Evolutionary conservation across 2,888 invertebrate genomes (phyloP), one percentile per base, ranked within the genome.

Genomic region (Uropetala carovei): DNA sequence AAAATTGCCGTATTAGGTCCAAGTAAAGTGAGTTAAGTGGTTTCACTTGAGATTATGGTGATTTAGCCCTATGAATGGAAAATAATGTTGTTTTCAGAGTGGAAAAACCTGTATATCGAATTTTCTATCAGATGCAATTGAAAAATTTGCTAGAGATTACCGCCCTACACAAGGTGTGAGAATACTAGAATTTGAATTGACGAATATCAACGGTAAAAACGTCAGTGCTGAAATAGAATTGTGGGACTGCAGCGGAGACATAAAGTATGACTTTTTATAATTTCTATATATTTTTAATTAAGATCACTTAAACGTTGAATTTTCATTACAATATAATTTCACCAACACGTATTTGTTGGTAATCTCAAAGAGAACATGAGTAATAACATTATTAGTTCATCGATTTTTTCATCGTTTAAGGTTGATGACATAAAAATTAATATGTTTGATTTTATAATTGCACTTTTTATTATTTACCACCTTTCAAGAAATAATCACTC

Each of bases 161-260:
- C 85, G 64, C 10, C 92, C 86, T 57, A 92, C 92, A 0, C 60
- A 92, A 75, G 92, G 92, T n/a, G 92, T 92, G 22, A 60, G 92
- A 57, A 86, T 92, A 60, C 85, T 92, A 22, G 92, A 92, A 92
- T 92, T 85, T 86, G 92, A 92, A 68, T 75, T 75, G n/a, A 13
- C 64, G 16, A 60, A 89, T 22, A 14, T 89, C 10, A 4, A 89
- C 43, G 89, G 43, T 5, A 64, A 57, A 68, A 68, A 57, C 16
- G 27, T 85, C 9, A 75, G 43, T 22, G n/a, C 59, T n/a, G 92
- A 86, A 75, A 75, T 86, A 56, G 92, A 92, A 92, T 68, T 92
- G 13, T 92, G 92, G 92, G 92, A 92, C 27, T 92, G 92, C 86
- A 92, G 92, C 75, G 92, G 92, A 56, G 92, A 86, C 43, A 43